phyloP scores from a whole-genome alignment of 2,888 invertebrate genomes.

The Elgonia sp. region DNA sequence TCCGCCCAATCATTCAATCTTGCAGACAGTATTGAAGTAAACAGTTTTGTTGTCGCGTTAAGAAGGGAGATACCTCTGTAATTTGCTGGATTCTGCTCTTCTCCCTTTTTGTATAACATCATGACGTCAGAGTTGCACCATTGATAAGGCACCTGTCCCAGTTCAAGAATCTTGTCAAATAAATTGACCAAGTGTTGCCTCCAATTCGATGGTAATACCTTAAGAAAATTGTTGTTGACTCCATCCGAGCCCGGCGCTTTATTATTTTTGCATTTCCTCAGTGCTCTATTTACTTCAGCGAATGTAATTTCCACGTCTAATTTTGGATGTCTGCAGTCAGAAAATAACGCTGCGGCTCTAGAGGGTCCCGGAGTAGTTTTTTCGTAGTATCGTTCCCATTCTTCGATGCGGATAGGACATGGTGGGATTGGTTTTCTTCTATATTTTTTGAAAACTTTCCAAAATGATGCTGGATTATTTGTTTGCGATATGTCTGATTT shows the following conservation, averaged over 20 bases:
- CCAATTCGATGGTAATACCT: conserved; percentile 32
- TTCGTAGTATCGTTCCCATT: no score
- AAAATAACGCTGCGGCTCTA: not conserved
- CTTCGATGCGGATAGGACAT: no score
- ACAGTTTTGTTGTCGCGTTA: not conserved
- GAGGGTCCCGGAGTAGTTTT: no score
- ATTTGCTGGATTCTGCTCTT: not conserved
- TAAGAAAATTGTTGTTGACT: conserved; percentile 41
- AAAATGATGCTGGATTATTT: no score
- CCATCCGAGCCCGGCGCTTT: conserved; percentile 51
- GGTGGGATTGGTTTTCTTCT: no score
- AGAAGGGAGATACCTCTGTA: conserved; percentile 17
- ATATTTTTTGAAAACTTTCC: no score
- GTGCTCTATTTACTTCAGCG: not conserved
- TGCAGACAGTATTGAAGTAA: no score
- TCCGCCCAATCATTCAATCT: no score
- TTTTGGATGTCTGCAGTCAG: not conserved
- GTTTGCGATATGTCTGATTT: no score
- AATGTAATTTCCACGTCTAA: not conserved
- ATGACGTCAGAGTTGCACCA: conserved; percentile 7
- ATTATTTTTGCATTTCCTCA: conserved; percentile 36
- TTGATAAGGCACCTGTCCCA: not conserved
- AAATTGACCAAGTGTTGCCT: not conserved
- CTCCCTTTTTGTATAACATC: conserved; percentile 22
- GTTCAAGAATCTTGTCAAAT: not conserved